A percentile compares a stretch with the other conserved stretches of the same genome.
Conservation (phyloP, 2,113 vertebrate species). For the Xyrauchen texanus region DNA sequence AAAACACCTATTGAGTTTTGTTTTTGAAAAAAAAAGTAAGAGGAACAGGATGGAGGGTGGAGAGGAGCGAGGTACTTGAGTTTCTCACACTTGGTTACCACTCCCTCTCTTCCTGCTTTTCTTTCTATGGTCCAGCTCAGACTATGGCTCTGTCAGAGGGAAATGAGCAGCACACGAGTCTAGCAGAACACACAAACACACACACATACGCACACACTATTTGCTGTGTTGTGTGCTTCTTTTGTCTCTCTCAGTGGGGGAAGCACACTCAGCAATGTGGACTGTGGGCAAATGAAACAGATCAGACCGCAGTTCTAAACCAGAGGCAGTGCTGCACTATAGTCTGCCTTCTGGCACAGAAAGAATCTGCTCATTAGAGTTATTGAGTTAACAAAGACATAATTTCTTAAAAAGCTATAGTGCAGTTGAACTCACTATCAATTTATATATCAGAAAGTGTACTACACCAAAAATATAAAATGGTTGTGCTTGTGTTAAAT, state of each 20-base stretch:
- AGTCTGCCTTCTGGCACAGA: background rate
- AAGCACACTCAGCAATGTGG: constrained; percentile 13
- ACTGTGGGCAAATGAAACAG: constrained; percentile 5
- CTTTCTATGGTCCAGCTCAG: constrained; percentile 13
- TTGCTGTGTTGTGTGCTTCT: background rate
- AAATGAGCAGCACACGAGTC: constrained; percentile 34
- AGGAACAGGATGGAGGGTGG: constrained; percentile 53
- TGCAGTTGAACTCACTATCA: too few species aligned
- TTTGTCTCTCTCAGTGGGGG: constrained; percentile 24
- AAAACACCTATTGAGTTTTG: constrained; percentile 10
- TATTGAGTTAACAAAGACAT: background rate
- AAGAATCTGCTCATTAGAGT: background rate
- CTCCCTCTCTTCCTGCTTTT: constrained; percentile 38
- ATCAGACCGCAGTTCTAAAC: background rate
- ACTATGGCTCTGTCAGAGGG: constrained; percentile 30
- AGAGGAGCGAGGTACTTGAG: constrained; percentile 16
- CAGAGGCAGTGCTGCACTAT: background rate
- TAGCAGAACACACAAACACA: constrained; percentile 15
- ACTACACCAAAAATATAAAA: too few species aligned
- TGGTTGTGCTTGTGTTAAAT: too few species aligned
- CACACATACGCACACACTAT: constrained; percentile 9
- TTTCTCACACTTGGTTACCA: constrained; percentile 33
- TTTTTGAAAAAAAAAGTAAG: constrained; percentile 53
- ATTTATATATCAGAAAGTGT: too few species aligned
- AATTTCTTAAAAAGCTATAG: too few species aligned